Evolutionary conservation across 2,888 invertebrate species (phyloP), one percentile per base, ranked within the genome.

Genomic region (Abrostola triplasia): DNA sequence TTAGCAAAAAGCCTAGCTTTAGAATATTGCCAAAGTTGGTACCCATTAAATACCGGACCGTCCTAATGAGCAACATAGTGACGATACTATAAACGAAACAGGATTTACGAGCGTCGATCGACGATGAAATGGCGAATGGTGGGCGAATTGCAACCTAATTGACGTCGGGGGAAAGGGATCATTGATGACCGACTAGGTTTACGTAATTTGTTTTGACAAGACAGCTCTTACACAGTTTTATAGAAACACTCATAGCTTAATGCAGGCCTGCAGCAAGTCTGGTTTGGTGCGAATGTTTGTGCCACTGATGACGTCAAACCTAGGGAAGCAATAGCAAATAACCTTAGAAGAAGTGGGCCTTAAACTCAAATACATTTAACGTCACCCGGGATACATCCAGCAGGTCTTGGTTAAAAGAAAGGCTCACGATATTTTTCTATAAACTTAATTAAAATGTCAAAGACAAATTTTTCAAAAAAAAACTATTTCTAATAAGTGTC

Each of bases 41-140:
- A 66, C 44, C 52, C 64, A 73, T 71, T 76, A 63, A 58, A 65
- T 66, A 69, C 59, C 62, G 51, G 56, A 67, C 38, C 49, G 47
- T 41, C 52, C 61, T 80, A 81, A 80, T 79, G 77, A 79, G 56
- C 47, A 50, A 41, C 57, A 48, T 56, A 59, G 48, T 13, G 44
- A 13, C 60, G 61, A 37, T 79, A 67, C 71, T 73, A 57, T 42
- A 67, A 76, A 79, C 59, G 55, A 54, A 60, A 59, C 52, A 48
- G 59, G 67, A 73, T 81, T 80, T 78, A 81, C 71, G 78, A 72
- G 67, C 59, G 48, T 12, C 59, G 59, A 63, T 73, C 56, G 61
- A 55, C 66, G 64, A 56, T 59, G 49, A 73, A 79, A 77, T 57
- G 47, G 71, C 65, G 57, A 65, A 68, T 73, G 60, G 58, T 68